These are phyloP conservation scores for Meda fulgida DNA, from an alignment of 2,797 vertebrate species.

Conservation along the genomic window DNA sequence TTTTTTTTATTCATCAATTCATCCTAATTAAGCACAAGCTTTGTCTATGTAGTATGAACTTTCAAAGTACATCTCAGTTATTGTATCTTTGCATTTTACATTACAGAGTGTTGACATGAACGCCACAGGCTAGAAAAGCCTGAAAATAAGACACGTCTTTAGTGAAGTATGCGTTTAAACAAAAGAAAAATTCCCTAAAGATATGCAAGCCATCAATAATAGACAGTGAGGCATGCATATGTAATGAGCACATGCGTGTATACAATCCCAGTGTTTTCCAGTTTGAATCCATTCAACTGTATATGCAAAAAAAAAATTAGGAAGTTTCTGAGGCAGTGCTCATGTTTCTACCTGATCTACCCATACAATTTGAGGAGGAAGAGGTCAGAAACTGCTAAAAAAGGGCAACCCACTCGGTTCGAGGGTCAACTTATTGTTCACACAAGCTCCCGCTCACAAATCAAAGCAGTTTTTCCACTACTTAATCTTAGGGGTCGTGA, in stretches of 20 bases:
- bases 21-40: conserved; percentile 71
- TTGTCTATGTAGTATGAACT: conserved; percentile 26
- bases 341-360: neutral
- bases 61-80: conserved; percentile 39
- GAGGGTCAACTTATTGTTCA: conserved; percentile 47
- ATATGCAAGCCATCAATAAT: conserved; percentile 40
- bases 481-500: conserved; percentile 37
- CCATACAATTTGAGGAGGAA: conserved; percentile 3
- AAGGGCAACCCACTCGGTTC: conserved; percentile 8
- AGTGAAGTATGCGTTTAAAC: conserved; percentile 26
- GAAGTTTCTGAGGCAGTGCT: neutral
- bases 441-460: conserved; percentile 34
- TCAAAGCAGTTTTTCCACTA: conserved; percentile 54
- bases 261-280: neutral
- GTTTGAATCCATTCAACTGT: neutral
- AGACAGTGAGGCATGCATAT: conserved; percentile 17
- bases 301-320: neutral
- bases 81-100: conserved; percentile 41
- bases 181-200: conserved; percentile 12
- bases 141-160: neutral
- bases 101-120: conserved; percentile 33
- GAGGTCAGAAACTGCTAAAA: conserved; percentile 33
- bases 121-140: conserved; percentile 9
- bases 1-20: conserved; percentile 76
- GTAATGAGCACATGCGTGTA: neutral